Conservation (phyloP, 2,888 invertebrate genomes). For the Nemurella pictetii region DNA sequence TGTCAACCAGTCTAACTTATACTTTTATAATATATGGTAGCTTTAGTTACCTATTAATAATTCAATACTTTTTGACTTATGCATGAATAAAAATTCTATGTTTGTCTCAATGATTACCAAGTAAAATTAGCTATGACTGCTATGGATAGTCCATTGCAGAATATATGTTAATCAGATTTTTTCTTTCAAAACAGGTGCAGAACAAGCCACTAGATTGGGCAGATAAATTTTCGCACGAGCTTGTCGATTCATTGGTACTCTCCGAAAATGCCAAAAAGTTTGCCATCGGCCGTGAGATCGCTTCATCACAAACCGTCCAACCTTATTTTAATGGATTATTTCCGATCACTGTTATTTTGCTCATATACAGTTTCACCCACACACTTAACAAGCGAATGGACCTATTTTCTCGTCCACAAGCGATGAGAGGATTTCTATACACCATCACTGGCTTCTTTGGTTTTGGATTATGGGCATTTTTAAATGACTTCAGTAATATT, state of each 20-base stretch:
- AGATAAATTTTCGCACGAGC: conserved; percentile 61
- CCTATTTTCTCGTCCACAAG: conserved; percentile 58
- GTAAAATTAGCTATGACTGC: no score
- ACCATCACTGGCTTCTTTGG: conserved; percentile 60
- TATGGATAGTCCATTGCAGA: not conserved
- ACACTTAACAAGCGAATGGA: conserved; percentile 59
- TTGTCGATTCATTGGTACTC: conserved; percentile 70
- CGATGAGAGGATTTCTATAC: conserved; percentile 59
- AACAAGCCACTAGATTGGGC: conserved; percentile 67
- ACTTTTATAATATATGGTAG: no score
- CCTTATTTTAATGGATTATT: conserved; percentile 60
- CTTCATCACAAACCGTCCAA: conserved; percentile 63
- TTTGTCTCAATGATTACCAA: no score
- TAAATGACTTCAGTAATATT: conserved; percentile 67
- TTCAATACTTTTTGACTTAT: no score
- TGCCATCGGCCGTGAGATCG: conserved; percentile 75
- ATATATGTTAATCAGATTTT: conserved; percentile 42
- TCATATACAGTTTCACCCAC: conserved; percentile 58
- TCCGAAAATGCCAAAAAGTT: conserved; percentile 79
- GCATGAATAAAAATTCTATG: no score
- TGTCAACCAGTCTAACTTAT: no score
- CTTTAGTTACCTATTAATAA: no score
- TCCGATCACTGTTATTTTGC: conserved; percentile 55
- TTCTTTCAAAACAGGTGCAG: no score
- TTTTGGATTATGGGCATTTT: conserved; percentile 62